These are phyloP conservation scores for Cisticola juncidis DNA, from an alignment of 2,113 vertebrate species.

Conservation along the genomic window DNA sequence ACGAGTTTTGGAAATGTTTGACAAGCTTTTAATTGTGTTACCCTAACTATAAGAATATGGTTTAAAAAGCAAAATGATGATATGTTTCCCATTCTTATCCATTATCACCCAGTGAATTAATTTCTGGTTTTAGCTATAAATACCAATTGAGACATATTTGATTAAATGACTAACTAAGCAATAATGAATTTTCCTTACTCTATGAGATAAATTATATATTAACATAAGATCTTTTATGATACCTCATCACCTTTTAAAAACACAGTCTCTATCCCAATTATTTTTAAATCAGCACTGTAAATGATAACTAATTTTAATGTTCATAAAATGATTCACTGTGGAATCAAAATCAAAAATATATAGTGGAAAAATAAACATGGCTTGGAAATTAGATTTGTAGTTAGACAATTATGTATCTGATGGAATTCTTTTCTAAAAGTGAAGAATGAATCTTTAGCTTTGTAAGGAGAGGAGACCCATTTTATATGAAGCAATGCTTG, in stretches of 20 bases:
- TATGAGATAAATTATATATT: background rate
- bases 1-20: background rate
- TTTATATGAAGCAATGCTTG: fast-evolving
- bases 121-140: background rate
- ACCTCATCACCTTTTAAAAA: background rate
- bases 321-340: background rate
- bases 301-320: background rate
- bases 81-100: background rate
- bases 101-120: background rate
- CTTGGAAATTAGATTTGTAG: background rate
- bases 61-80: background rate
- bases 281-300: background rate
- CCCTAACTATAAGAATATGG: too few relatives aligned
- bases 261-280: background rate
- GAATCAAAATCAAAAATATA: background rate
- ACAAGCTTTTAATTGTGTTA: background rate
- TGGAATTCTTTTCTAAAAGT: background rate
- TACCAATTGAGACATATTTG: background rate
- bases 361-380: background rate
- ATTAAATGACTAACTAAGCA: background rate
- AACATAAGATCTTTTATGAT: background rate
- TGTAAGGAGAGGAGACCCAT: background rate
- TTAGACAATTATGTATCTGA: background rate
- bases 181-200: background rate
- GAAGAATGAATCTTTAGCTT: background rate